Evolutionary conservation across 2,888 invertebrate genomes (phyloP).

Genomic region (Dasysyrphus tricinctus): DNA sequence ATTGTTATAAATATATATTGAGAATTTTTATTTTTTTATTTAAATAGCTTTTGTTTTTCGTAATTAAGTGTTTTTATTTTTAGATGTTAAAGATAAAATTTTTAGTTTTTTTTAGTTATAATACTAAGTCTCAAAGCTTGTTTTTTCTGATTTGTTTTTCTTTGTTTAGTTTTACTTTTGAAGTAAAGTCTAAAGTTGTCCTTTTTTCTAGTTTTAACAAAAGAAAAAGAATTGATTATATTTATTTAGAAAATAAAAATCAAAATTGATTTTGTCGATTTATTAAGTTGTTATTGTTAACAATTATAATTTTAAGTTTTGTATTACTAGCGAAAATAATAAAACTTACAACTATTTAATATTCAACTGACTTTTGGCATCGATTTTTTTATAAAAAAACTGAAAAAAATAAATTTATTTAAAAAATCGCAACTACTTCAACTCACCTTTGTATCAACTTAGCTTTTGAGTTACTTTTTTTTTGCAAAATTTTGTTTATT

Average conservation of each 20-base stretch:
- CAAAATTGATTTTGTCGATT: slow-evolving; percentile 51
- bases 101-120: slow-evolving; percentile 30
- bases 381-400: slow-evolving; percentile 61
- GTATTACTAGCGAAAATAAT: slow-evolving; percentile 64
- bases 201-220: slow-evolving; percentile 31
- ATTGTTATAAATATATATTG: slow-evolving; percentile 62
- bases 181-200: slow-evolving; percentile 34
- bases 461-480: slow-evolving; percentile 67
- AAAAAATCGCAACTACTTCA: slow-evolving; percentile 73
- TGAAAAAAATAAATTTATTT: slow-evolving; percentile 30
- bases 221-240: slow-evolving; percentile 60
- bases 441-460: slow-evolving; percentile 72
- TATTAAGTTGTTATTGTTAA: slow-evolving; percentile 23
- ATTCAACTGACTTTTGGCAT: slow-evolving; percentile 66
- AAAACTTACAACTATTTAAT: slow-evolving; percentile 64
- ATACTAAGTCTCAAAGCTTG: slow-evolving; percentile 62
- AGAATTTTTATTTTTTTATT: slow-evolving; percentile 29
- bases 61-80: slow-evolving; percentile 27
- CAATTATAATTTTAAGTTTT: slow-evolving; percentile 16
- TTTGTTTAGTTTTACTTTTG: slow-evolving; percentile 9
- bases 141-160: slow-evolving; percentile 30
- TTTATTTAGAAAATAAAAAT: slow-evolving; percentile 47
- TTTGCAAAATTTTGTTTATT: slow-evolving; percentile 25
- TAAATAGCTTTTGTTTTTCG: slow-evolving; percentile 38
- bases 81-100: slow-evolving; percentile 22